These are phyloP conservation scores for Mola mola DNA, from an alignment of 2,113 vertebrate species.

Conservation along the genomic window DNA sequence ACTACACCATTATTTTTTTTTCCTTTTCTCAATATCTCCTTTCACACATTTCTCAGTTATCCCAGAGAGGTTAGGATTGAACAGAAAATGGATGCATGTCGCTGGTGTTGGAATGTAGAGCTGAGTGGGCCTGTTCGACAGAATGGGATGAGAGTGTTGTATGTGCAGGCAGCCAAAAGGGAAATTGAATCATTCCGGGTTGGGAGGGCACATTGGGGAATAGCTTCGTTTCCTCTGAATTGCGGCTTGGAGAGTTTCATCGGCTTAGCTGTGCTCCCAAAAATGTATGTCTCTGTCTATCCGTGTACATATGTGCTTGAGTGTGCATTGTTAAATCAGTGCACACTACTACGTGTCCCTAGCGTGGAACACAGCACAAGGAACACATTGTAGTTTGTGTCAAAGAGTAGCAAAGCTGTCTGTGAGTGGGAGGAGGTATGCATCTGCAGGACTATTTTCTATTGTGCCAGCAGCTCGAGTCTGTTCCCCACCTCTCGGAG, in stretches of 20 bases:
- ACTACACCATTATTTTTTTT: too few species aligned
- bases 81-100: slow-evolving; percentile 39
- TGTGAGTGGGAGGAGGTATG: slow-evolving; percentile 60
- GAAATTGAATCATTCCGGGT: slow-evolving; percentile 80
- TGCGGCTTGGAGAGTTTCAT: slow-evolving; percentile 56
- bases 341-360: slow-evolving; percentile 28
- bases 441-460: slow-evolving; percentile 63
- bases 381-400: slow-evolving; percentile 68
- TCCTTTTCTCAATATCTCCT: slow-evolving; percentile 19
- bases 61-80: slow-evolving; percentile 46
- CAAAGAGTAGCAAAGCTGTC: slow-evolving; percentile 53
- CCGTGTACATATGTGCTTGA: background rate
- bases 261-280: slow-evolving; percentile 9
- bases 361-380: slow-evolving; percentile 68
- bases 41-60: slow-evolving; percentile 35
- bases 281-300: background rate
- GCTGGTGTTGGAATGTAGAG: slow-evolving; percentile 48
- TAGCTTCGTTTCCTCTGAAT: slow-evolving; percentile 54
- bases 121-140: slow-evolving; percentile 51
- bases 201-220: slow-evolving; percentile 65
- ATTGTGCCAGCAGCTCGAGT: slow-evolving; percentile 59
- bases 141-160: slow-evolving; percentile 63
- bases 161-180: slow-evolving; percentile 69
- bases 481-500: slow-evolving; percentile 44
- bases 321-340: slow-evolving; percentile 15